Conservation (phyloP, 2,113 vertebrate species). For the Collichthys lucidus region DNA sequence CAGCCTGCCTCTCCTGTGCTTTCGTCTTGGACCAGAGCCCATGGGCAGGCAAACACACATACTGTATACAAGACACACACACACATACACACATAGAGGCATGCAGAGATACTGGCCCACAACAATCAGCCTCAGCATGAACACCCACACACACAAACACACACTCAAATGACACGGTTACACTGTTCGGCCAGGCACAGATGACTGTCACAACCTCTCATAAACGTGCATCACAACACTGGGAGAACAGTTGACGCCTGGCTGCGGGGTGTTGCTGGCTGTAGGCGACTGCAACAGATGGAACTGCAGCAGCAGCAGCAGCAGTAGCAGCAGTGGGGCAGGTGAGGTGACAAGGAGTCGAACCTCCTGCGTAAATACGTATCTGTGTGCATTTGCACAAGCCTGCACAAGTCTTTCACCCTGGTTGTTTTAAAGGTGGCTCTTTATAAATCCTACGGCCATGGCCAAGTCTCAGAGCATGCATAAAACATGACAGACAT, state of each 20-base stretch:
- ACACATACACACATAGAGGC: constrained; percentile 15
- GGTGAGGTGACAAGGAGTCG: constrained; percentile 66
- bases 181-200: constrained; percentile 33
- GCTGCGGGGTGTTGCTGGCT: constrained; percentile 57
- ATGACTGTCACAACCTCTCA: constrained; percentile 65
- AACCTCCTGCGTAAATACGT: constrained; percentile 28
- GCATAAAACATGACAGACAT: constrained; percentile 70
- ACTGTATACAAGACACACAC: constrained; percentile 14
- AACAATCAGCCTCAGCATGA: constrained; percentile 47
- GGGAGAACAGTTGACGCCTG: constrained; percentile 45
- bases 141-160: constrained; percentile 44
- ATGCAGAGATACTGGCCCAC: constrained; percentile 48
- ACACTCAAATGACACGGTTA: constrained; percentile 51
- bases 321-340: constrained; percentile 57
- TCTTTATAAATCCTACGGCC: constrained; percentile 52
- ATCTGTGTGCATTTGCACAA: constrained; percentile 2
- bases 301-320: constrained; percentile 61
- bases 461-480: constrained; percentile 54
- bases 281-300: constrained; percentile 78
- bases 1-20: constrained; percentile 73
- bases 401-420: constrained; percentile 23
- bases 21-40: constrained; percentile 79
- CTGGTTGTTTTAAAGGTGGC: constrained; percentile 47
- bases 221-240: constrained; percentile 51
- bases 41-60: constrained; percentile 53